Evolutionary conservation across 2,113 vertebrate species (phyloP).

Genomic region (Tympanuchus pallidicinctus): DNA sequence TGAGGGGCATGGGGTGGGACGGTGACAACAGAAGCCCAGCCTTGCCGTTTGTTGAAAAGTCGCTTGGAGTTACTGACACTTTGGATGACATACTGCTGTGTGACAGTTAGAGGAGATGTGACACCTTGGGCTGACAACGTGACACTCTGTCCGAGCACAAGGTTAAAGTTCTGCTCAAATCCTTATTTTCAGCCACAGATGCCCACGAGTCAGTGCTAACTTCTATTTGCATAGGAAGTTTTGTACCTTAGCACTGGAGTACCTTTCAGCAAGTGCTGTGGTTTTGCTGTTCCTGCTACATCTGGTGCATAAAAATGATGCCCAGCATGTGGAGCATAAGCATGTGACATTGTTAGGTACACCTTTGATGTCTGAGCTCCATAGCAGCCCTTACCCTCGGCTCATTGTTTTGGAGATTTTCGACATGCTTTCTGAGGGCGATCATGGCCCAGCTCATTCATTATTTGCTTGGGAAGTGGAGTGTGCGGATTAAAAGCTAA

Average conservation of each 20-base stretch:
- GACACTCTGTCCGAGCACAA: not conserved
- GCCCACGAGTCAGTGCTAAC: not conserved
- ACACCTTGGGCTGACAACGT: not conserved
- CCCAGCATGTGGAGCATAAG: not conserved
- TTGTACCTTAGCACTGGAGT: not conserved
- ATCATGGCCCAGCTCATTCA: not conserved
- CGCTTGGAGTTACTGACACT: not conserved
- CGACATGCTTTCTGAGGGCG: not conserved
- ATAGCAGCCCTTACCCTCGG: not conserved
- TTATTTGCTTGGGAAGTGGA: not conserved
- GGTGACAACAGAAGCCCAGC: not conserved
- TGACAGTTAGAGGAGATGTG: not conserved
- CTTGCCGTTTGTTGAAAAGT: not conserved
- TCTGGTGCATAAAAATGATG: not conserved
- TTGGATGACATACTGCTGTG: not conserved
- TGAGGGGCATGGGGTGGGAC: not conserved
- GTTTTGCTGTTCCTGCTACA: not conserved
- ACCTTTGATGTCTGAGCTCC: not conserved
- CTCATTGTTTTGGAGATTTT: conserved; percentile 1
- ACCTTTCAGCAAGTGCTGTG: not conserved
- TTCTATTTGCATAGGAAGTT: not conserved
- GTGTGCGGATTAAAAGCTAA: not conserved
- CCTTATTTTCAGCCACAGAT: not conserved
- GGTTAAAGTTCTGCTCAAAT: not conserved
- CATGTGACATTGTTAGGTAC: not conserved